phyloP scores from a whole-genome alignment of 2,797 vertebrate species.

The Ataeniobius toweri region DNA sequence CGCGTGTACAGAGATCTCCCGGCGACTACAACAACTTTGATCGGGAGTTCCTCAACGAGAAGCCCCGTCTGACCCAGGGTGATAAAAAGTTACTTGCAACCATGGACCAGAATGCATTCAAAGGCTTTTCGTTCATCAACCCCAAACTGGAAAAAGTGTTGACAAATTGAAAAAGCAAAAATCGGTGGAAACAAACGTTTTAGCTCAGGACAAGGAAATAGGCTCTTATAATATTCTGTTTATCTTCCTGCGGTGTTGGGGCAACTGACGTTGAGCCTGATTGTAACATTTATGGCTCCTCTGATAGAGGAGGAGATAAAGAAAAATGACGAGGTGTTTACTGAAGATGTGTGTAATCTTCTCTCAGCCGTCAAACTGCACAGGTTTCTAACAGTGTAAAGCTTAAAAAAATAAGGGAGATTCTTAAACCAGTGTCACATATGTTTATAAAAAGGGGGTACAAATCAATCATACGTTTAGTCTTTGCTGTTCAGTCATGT shows the following conservation, averaged over 20 bases:
- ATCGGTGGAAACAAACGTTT: neutral
- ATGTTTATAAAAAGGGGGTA: constrained; percentile 28
- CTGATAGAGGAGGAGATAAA: constrained; percentile 16
- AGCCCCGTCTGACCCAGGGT: constrained; percentile 87
- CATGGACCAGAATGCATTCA: constrained; percentile 92
- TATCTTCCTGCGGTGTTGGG: constrained; percentile 20
- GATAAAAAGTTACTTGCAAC: constrained; percentile 97
- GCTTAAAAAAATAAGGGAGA: constrained; percentile 52
- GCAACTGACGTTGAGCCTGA: constrained; percentile 23
- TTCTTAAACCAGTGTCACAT: constrained; percentile 46
- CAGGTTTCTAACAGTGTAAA: constrained; percentile 36
- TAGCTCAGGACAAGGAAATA: constrained; percentile 7
- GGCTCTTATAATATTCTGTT: constrained; percentile 8
- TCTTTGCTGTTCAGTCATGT: constrained; percentile 28
- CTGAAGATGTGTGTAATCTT: constrained; percentile 18
- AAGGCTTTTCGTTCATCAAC: constrained; percentile 94
- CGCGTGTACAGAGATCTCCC: constrained; percentile 85
- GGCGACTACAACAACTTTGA: constrained; percentile 97
- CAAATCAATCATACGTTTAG: constrained; percentile 32
- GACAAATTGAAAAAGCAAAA: constrained; percentile 75
- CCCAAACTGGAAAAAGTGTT: constrained; percentile 88
- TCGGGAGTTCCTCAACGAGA: constrained; percentile 95
- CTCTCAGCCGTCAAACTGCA: constrained; percentile 25
- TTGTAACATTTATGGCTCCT: constrained; percentile 20
- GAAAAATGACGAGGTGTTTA: constrained; percentile 15